phyloP scores from a whole-genome alignment of 1,140 invertebrate species.

The Cephus cinctus region DNA sequence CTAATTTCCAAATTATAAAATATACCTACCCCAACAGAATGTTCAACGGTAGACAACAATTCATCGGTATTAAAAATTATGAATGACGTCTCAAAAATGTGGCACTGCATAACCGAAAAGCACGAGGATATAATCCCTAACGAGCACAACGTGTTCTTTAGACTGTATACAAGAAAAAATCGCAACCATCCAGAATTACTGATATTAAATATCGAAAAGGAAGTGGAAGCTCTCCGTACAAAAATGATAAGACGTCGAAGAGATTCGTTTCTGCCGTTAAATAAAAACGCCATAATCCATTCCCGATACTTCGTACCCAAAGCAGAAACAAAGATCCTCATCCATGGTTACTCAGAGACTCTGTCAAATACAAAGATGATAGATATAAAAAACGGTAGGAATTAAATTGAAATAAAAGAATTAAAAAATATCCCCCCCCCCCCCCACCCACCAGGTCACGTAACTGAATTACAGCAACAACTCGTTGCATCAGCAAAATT shows the following conservation, averaged over 20 bases:
- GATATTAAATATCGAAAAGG: background rate
- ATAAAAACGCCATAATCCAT: slow-evolving; percentile 1
- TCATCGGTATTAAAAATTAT: slow-evolving; percentile 1
- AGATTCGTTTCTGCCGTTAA: background rate
- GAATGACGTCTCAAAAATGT: slow-evolving; percentile 2
- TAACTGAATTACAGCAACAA: slow-evolving; percentile 11
- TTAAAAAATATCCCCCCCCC: no score
- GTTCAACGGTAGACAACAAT: background rate
- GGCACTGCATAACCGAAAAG: slow-evolving; percentile 4
- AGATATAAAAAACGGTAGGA: slow-evolving; percentile 8
- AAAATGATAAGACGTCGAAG: slow-evolving; percentile 4
- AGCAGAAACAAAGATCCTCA: slow-evolving; percentile 6
- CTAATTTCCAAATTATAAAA: no score
- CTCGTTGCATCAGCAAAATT: slow-evolving; percentile 15
- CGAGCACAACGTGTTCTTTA: slow-evolving; percentile 3
- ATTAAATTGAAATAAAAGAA: background rate
- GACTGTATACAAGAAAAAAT: slow-evolving; percentile 6
- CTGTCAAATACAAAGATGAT: slow-evolving; percentile 7
- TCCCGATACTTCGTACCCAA: slow-evolving; percentile 1
- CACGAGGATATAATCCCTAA: slow-evolving; percentile 4
- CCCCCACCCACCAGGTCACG: no score
- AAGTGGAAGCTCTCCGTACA: slow-evolving; percentile 2
- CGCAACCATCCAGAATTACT: background rate
- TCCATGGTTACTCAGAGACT: slow-evolving; percentile 7
- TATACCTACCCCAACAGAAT: background rate